A percentile compares a stretch with the other conserved stretches of the same genome.
These are phyloP conservation scores for Actenoides hombroni DNA, from an alignment of 2,113 vertebrate species.

Conservation along the genomic window DNA sequence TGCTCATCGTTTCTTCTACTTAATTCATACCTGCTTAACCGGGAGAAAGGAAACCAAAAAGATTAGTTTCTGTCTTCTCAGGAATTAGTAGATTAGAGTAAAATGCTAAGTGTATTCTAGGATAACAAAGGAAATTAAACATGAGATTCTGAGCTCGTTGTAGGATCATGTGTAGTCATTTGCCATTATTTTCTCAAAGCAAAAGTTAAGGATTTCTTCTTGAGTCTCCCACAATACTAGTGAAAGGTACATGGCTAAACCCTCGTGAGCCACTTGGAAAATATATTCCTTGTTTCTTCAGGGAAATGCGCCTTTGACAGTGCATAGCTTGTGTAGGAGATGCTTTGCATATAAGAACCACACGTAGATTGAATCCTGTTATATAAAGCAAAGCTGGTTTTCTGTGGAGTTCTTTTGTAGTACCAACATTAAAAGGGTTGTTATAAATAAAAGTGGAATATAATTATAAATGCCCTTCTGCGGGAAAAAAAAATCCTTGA, in stretches of 20 bases:
- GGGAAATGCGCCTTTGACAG: slow-evolving; percentile 34
- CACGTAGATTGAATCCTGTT: slow-evolving; percentile 45
- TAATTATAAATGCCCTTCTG: slow-evolving; percentile 74
- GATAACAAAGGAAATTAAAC: background rate
- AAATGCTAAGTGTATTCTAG: background rate
- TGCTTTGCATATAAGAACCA: slow-evolving; percentile 66
- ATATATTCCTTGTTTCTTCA: slow-evolving; percentile 19
- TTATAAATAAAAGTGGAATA: slow-evolving; percentile 75
- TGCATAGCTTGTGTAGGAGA: slow-evolving; percentile 7
- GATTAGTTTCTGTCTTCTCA: background rate
- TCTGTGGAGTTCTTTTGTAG: slow-evolving; percentile 66
- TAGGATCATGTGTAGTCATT: background rate
- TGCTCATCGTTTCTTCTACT: background rate
- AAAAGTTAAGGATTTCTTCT: background rate
- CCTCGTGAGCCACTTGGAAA: slow-evolving; percentile 18
- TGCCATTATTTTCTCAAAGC: background rate
- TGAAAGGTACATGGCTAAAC: slow-evolving; percentile 14
- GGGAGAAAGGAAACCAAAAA: background rate
- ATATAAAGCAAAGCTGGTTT: slow-evolving; percentile 60
- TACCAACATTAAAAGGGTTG: slow-evolving; percentile 67
- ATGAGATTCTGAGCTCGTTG: background rate
- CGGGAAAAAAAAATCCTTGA: slow-evolving; percentile 62
- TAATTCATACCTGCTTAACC: background rate
- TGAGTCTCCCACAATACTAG: background rate
- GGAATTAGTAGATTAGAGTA: background rate